Conservation (phyloP, 2,113 vertebrate genomes). For the Callithrix jacchus region DNA sequence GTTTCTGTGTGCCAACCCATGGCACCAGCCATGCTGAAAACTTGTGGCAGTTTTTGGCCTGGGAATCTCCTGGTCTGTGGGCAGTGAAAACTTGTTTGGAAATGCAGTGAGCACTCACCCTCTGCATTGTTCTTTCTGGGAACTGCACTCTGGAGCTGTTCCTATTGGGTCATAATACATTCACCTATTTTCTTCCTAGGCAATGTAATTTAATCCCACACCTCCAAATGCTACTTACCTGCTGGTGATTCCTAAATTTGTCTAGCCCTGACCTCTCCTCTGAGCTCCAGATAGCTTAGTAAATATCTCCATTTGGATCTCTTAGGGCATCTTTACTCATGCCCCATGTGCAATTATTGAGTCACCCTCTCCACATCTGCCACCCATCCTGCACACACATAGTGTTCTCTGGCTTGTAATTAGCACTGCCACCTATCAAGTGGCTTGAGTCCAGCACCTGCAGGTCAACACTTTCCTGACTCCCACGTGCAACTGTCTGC, state of each 20-base stretch:
- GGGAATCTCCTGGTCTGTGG: too few relatives aligned
- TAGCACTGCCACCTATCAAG: background rate
- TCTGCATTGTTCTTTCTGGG: too few relatives aligned
- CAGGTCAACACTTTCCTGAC: too few relatives aligned
- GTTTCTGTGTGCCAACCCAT: too few relatives aligned
- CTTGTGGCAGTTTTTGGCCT: too few relatives aligned
- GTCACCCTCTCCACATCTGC: background rate
- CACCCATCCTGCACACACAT: background rate
- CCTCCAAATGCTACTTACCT: background rate
- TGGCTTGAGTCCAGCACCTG: background rate
- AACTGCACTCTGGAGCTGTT: too few relatives aligned
- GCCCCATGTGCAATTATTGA: background rate
- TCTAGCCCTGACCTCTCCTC: background rate
- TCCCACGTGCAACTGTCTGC: accelerated
- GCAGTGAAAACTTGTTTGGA: too few relatives aligned
- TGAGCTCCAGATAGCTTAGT: background rate
- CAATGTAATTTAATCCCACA: too few relatives aligned
- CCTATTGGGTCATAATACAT: too few relatives aligned
- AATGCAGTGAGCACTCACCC: too few relatives aligned
- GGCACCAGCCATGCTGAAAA: too few relatives aligned
- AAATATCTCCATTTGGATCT: background rate
- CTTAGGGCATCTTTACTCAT: background rate
- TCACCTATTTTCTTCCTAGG: background rate
- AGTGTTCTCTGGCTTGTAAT: background rate
- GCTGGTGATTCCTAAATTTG: background rate